Evolutionary conservation across 30 jellyfish, hydroid and myxozoan genomes (phyloP).

Genomic region (Sanderia malayensis): DNA sequence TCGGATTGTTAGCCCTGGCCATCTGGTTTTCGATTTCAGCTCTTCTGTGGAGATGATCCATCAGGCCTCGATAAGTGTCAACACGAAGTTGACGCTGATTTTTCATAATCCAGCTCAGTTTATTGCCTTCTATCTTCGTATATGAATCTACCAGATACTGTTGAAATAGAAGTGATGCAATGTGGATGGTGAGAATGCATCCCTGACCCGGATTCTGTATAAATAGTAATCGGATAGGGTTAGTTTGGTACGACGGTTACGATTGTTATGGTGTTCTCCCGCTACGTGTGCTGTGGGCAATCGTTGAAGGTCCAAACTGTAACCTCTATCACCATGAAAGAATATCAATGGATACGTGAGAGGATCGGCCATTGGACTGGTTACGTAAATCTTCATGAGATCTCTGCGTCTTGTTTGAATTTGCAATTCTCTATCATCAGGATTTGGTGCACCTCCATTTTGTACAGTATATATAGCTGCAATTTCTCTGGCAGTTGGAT

Average conservation of each 20-base stretch:
- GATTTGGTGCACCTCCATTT: neutral
- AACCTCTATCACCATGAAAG: neutral
- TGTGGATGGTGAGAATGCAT: too few species aligned
- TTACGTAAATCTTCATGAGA: neutral
- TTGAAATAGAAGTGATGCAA: too few species aligned
- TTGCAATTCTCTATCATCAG: neutral
- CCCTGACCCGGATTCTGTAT: too few species aligned
- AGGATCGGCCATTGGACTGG: neutral
- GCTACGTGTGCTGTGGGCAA: too few species aligned
- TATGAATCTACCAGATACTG: too few species aligned
- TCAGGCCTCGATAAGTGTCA: slow-evolving; percentile 21
- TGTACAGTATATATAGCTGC: neutral
- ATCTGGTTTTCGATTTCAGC: neutral
- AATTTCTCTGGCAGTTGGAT: neutral
- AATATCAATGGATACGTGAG: neutral
- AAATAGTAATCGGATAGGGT: too few species aligned
- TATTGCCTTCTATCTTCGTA: slow-evolving; percentile 20
- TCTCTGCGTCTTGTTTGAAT: neutral
- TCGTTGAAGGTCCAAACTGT: too few species aligned
- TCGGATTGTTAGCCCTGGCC: neutral
- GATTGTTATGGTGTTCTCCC: too few species aligned
- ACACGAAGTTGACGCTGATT: slow-evolving; percentile 20
- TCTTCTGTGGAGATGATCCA: slow-evolving; percentile 10
- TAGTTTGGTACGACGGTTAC: too few species aligned
- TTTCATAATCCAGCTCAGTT: neutral